Evolutionary conservation across 1,140 invertebrate genomes (phyloP), one percentile per base, ranked within the genome.

Genomic region (Tetraneura akinire): DNA sequence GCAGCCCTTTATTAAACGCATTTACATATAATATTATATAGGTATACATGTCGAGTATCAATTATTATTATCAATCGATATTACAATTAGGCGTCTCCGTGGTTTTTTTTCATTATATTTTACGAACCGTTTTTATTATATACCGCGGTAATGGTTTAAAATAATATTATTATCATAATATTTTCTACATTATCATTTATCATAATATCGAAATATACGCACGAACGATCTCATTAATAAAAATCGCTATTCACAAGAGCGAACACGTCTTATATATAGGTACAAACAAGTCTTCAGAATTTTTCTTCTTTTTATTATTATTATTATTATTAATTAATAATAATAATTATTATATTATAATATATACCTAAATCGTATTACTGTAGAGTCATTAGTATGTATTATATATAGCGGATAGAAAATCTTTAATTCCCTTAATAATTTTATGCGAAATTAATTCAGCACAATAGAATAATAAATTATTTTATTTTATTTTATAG

Each of bases 81-180:
- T 71, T 71, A 71, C 37, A 70, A 70, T n/a, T 26, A 45, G 45
- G n/a, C 45, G 66, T 70, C n/a, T 37, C 29, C n/a, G 14, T 47
- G 42, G 47, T 37, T 4, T 70, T 37, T 37, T 21, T 26, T 70
- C 47, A 47, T 14, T 29, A 60, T 60, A 1, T 13, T 55, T 21
- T 55, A 21, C 23, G 21, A 0, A 3, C n/a, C 53, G n/a, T 10
- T 13, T 21, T 10, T 1, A 8, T n/a, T 11, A 53, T 9, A 53
- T 11, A 55, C 21, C 3, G 21, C 13, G 23, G n/a, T 6, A 55
- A 29, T 14, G 23, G 55, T 23, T 26, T 26, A 26, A 60, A 60
- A 60, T 60, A 26, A 60, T 21, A 60, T 26, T 23, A 60, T 23
- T 14, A 29, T 16, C n/a, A 29, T 6, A 1, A 11, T 29, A 4